Evolutionary conservation across 2,113 vertebrate genomes (phyloP).

Genomic region (Sminthopsis crassicaudata): DNA sequence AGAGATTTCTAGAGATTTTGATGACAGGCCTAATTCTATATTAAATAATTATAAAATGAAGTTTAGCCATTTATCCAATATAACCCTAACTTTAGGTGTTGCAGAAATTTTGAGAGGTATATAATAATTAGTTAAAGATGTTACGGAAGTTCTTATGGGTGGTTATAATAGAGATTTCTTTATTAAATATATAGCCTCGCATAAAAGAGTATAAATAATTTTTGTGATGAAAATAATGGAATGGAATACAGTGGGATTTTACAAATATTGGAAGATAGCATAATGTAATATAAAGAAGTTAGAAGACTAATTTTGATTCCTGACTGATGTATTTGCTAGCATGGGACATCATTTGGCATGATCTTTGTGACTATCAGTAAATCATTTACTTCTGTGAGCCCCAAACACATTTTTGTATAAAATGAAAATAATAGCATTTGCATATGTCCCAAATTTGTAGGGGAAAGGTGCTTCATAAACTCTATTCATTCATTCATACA

Average conservation of each 20-base stretch:
- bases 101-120: slow-evolving; percentile 64
- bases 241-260: neutral
- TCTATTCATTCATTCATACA: neutral
- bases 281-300: neutral
- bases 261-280: neutral
- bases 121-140: slow-evolving; percentile 57
- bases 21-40: slow-evolving; percentile 47
- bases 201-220: slow-evolving; percentile 49
- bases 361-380: neutral
- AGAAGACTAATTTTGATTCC: neutral
- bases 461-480: neutral
- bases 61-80: slow-evolving; percentile 59
- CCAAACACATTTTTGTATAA: neutral
- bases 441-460: neutral
- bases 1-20: slow-evolving; percentile 62
- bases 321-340: neutral
- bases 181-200: slow-evolving; percentile 28
- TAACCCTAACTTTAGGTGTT: slow-evolving; percentile 31
- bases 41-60: slow-evolving; percentile 73
- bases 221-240: slow-evolving; percentile 32
- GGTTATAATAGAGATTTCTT: slow-evolving; percentile 39
- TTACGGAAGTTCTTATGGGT: neutral
- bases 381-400: neutral
- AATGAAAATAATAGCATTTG: neutral
- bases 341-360: neutral